phyloP scores from a whole-genome alignment of 2,888 invertebrate species.

The Lasioglossum marginatum region DNA sequence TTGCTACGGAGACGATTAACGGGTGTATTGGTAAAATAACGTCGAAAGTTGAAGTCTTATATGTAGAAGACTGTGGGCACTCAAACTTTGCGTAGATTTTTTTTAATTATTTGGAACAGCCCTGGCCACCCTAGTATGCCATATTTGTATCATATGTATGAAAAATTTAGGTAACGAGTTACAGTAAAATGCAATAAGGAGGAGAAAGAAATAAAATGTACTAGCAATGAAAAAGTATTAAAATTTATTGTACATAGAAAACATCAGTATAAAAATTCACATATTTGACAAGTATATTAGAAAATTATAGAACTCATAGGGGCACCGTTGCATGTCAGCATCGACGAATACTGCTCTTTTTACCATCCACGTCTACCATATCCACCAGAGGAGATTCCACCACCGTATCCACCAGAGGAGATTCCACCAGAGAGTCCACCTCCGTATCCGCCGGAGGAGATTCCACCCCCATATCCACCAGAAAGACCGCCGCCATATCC shows the following conservation, averaged over 20 bases:
- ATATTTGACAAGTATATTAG: conserved; percentile 7
- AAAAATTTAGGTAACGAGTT: too few species aligned
- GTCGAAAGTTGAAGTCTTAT: too few species aligned
- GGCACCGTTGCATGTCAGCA: conserved; percentile 6
- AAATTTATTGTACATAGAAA: conserved; percentile 47
- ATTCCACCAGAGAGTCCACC: conserved; percentile 11
- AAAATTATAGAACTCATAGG: conserved; percentile 7
- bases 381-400: conserved; percentile 25
- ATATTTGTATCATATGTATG: too few species aligned
- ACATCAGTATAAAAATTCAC: conserved; percentile 29
- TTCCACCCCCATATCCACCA: conserved; percentile 25
- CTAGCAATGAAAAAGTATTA: conserved; percentile 27
- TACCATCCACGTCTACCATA: conserved; percentile 32
- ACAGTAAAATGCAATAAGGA: too few species aligned
- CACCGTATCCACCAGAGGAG: conserved; percentile 32
- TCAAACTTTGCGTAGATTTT: too few species aligned
- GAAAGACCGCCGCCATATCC: too few species aligned
- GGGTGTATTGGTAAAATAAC: too few species aligned
- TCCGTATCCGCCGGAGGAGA: conserved; percentile 34
- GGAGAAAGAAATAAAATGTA: neutral
- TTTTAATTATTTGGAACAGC: too few species aligned
- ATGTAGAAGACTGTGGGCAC: too few species aligned
- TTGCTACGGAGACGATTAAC: too few species aligned
- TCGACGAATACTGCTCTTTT: conserved; percentile 25
- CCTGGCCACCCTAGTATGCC: too few species aligned